Percentiles rank a stretch among this genome's conserved stretches.
Evolutionary conservation across 2,797 vertebrate genomes (phyloP).

Genomic region (Numenius phaeopus): DNA sequence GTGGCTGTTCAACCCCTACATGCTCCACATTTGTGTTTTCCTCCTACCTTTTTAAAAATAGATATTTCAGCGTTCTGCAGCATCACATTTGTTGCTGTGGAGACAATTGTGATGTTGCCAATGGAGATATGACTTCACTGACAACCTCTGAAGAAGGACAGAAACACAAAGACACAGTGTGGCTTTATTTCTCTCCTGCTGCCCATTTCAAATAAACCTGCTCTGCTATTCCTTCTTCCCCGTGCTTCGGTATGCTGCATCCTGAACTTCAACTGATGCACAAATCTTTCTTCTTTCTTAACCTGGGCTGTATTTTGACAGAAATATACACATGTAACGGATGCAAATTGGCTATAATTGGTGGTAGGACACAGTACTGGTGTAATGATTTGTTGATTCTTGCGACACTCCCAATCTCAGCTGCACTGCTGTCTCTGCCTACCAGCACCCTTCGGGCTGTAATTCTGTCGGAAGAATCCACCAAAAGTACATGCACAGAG

Average conservation of each 20-base stretch:
- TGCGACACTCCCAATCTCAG: not conserved
- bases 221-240: not conserved
- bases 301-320: not conserved
- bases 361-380: not conserved
- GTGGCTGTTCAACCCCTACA: slow-evolving; percentile 44
- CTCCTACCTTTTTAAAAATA: slow-evolving; percentile 67
- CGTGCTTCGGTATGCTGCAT: not conserved
- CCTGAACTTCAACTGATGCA: not conserved
- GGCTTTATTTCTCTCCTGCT: not conserved
- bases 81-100: slow-evolving; percentile 68
- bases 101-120: slow-evolving; percentile 56
- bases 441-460: not conserved
- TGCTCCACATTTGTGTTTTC: slow-evolving; percentile 58
- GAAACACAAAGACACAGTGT: not conserved
- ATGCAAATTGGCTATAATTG: slow-evolving; percentile 20
- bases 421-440: not conserved
- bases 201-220: not conserved
- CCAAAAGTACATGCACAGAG: not conserved
- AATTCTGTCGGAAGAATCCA: not conserved
- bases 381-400: not conserved
- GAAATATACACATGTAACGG: not conserved
- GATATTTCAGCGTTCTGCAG: slow-evolving; percentile 20
- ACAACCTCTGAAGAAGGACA: slow-evolving; percentile 1
- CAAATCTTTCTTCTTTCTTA: not conserved
- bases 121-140: slow-evolving; percentile 51